Evolutionary conservation across 2,797 vertebrate genomes (phyloP).

Genomic region (Crenichthys baileyi): DNA sequence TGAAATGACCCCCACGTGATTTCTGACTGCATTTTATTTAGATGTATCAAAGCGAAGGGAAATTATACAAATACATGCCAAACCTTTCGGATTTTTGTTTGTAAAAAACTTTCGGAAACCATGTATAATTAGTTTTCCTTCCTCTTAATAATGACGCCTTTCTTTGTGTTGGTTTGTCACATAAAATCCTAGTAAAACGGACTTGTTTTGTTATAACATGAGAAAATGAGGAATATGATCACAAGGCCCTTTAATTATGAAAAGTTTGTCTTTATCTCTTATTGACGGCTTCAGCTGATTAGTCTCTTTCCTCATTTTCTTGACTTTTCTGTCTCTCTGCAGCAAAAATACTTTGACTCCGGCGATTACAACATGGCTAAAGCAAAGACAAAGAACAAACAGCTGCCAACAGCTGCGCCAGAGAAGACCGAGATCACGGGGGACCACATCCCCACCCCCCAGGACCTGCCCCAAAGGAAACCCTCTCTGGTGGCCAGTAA

Average conservation of each 20-base stretch:
- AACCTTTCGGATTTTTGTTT: no score
- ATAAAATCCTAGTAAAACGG: no score
- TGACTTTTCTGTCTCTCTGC: conserved; percentile 28
- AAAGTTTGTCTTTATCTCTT: background rate
- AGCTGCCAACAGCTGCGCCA: conserved; percentile 89
- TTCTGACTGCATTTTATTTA: no score
- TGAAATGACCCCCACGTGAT: no score
- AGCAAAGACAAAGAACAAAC: conserved; percentile 98
- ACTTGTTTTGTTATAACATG: no score
- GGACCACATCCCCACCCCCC: conserved; percentile 98
- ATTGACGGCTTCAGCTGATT: background rate
- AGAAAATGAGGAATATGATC: background rate
- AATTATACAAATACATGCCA: no score
- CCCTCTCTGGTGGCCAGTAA: conserved; percentile 98
- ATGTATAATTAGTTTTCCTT: no score
- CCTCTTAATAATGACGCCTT: no score
- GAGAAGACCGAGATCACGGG: conserved; percentile 98
- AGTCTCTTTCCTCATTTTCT: background rate
- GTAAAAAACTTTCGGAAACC: no score
- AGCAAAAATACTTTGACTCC: conserved; percentile 99
- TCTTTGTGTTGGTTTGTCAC: no score
- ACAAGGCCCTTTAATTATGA: background rate
- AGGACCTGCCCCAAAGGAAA: conserved; percentile 98
- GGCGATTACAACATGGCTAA: conserved; percentile 99
- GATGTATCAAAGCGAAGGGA: no score